Conservation (phyloP, 2,113 vertebrate genomes). For the Myrmophylax atrothorax region DNA sequence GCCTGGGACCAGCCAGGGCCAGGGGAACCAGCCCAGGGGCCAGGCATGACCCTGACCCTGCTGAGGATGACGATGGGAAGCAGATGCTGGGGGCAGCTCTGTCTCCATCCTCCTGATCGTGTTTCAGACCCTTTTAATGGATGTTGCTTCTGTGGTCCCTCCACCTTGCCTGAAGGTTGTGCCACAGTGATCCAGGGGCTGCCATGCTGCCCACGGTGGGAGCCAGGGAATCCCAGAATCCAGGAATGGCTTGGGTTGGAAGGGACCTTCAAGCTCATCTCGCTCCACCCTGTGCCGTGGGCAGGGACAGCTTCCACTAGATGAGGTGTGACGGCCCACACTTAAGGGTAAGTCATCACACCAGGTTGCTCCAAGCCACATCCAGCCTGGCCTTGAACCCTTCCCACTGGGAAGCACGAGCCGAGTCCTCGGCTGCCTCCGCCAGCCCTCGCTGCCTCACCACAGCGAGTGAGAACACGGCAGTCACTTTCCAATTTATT, state of each 20-base stretch:
- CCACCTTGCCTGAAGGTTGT: not conserved
- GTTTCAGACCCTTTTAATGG: not conserved
- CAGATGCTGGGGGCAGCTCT: not conserved
- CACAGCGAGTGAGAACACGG: not conserved
- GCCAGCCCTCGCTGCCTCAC: not conserved
- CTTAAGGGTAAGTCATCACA: not conserved
- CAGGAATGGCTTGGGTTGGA: not conserved
- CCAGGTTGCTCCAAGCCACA: not conserved
- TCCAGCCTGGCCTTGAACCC: not conserved
- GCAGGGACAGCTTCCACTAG: not conserved
- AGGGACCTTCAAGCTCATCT: not conserved
- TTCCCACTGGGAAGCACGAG: not conserved
- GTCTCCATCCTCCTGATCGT: not conserved
- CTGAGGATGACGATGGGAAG: not conserved
- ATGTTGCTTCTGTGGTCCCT: not conserved
- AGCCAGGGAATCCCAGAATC: not conserved
- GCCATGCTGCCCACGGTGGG: accelerated
- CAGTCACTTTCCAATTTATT: slow-evolving; percentile 32
- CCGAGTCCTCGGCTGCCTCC: not conserved
- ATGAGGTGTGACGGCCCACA: not conserved
- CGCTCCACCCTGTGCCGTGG: not conserved
- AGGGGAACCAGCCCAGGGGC: not conserved
- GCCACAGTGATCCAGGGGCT: not conserved
- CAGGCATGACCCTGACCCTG: not conserved
- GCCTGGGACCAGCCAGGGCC: not conserved